phyloP scores from a whole-genome alignment of 2,888 invertebrate species.

The Mythimna albipuncta region DNA sequence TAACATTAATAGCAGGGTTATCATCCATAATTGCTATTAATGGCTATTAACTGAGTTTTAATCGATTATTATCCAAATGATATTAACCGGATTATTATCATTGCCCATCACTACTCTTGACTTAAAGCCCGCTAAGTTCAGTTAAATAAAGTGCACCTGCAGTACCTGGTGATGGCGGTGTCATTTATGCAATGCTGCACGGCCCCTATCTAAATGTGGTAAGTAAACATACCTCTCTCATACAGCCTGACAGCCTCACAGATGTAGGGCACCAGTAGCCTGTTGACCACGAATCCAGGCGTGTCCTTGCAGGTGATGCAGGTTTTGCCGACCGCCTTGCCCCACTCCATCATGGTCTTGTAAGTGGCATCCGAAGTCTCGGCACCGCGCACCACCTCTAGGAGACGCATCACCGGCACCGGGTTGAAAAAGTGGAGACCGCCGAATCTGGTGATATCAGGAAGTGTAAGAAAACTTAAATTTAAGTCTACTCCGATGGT shows the following conservation, averaged over 20 bases:
- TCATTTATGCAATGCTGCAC: too few species aligned
- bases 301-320: slow-evolving; percentile 97
- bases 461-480: not conserved
- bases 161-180: too few species aligned
- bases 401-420: slow-evolving; percentile 96
- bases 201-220: too few species aligned
- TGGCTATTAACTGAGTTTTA: too few species aligned
- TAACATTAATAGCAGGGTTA: too few species aligned
- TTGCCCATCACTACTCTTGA: too few species aligned
- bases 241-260: slow-evolving; percentile 95
- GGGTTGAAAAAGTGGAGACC: slow-evolving; percentile 98
- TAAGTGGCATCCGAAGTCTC: slow-evolving; percentile 95
- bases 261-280: slow-evolving; percentile 95
- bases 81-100: too few species aligned
- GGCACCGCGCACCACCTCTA: slow-evolving; percentile 95
- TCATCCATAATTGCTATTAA: too few species aligned
- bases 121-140: too few species aligned
- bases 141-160: too few species aligned
- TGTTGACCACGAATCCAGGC: slow-evolving; percentile 97
- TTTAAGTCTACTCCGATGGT: too few species aligned
- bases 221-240: slow-evolving; percentile 92
- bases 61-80: too few species aligned
- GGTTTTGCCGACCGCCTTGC: slow-evolving; percentile 95
- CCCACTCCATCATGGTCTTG: slow-evolving; percentile 94
- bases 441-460: slow-evolving; percentile 89